Base-by-base conservation (phyloP, 1,140 invertebrate genomes). In the Diorhabda sublineata region DNA sequence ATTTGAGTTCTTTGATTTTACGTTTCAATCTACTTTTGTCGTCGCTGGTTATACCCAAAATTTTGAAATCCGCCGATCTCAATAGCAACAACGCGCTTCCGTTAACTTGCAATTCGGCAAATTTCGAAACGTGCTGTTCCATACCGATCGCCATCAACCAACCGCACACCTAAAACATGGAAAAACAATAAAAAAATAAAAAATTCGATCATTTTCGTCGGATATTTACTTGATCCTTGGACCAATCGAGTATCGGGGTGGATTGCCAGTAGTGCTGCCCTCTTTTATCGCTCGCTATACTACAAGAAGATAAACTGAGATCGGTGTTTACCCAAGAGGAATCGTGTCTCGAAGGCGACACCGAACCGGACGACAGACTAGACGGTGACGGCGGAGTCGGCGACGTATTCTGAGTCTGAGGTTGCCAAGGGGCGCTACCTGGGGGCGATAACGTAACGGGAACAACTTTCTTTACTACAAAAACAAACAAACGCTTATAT, bases 61-160 rank as follows among this genome's bases (percentile, higher is more conserved):
- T 86, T 85, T 98, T 98, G 52, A 98, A 87, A 81, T 95, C 93
- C 26, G 92, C 87, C 2, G 93, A 93, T 76, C 95, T 94, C 43
- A 98, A 83, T 69, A 90, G 86, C 42, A 97, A 80, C 41, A 98
- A 83, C 60, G 91, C 88, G 42, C 87, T 84, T 6, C 96, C 96
- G 77, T 92, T 91, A 45, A 98, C 91, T 74, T 90, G 89, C 74
- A 92, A 88, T 71, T 95, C 91, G 60, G 90, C 87, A 81, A 98
- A 97, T 72, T 90, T 89, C 26, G 90, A 84, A 64, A 92, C 90
- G 79, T 95, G 92, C 60, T 92, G 88, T 74, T 96, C 93, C 78
- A 97, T 81, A 44, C 92, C 90, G 60, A 94, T 83, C 7, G 87
- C 87, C 70, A 91, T 85, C 58, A 97, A 83, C 94, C 95, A 97